Conservation (phyloP, 2,113 vertebrate species). For the Rhagologus leucostigma region DNA sequence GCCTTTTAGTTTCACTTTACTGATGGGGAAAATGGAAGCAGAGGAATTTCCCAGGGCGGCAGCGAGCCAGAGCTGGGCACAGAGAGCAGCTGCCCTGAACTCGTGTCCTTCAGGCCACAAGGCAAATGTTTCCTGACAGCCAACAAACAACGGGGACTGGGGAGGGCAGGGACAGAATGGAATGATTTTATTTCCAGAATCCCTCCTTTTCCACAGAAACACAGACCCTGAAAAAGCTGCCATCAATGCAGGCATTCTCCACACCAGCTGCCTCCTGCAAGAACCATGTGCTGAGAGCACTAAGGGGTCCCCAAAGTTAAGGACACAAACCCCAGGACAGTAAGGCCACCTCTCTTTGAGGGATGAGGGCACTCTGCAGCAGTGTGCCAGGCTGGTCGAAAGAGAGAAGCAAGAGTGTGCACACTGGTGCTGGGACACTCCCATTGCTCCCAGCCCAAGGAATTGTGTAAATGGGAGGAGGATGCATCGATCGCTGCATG, state of each 20-base stretch:
- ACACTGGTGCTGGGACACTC: neutral
- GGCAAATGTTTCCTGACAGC: neutral
- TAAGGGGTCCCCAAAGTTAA: neutral
- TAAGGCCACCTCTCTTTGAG: neutral
- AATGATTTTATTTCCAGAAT: neutral
- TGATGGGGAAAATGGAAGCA: constrained; percentile 8
- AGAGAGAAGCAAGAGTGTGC: neutral
- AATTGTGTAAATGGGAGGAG: neutral
- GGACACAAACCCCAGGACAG: neutral
- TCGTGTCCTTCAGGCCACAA: neutral
- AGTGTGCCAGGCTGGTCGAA: neutral
- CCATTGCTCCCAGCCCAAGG: neutral
- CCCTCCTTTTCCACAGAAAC: neutral
- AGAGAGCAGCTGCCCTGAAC: neutral
- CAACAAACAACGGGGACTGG: neutral
- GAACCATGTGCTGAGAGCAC: rapidly evolving
- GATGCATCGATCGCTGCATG: neutral
- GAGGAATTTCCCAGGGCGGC: neutral
- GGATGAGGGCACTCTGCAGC: neutral
- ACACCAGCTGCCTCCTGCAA: neutral
- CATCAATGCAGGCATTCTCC: neutral
- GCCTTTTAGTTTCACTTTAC: constrained; percentile 23
- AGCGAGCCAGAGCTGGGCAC: neutral
- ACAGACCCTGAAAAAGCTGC: neutral
- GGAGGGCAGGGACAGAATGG: neutral